Base-by-base conservation (phyloP, 2,888 invertebrate species). In the Polydrusus tereticollis region DNA sequence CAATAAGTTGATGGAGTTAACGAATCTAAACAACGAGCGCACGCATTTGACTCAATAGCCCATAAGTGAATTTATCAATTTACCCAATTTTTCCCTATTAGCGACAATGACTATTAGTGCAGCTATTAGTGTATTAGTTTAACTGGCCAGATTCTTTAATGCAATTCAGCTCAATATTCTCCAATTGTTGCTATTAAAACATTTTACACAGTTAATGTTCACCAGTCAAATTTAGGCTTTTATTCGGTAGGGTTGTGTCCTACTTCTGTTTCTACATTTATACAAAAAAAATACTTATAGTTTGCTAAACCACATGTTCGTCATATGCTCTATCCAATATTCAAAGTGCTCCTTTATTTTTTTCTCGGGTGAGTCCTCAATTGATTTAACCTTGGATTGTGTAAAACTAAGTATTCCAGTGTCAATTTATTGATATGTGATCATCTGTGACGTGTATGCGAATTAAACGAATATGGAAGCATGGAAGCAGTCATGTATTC, bases 71-170 rank as follows among this genome's bases (percentile, higher is more conserved):
- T 86, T 85, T 86, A 86, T 86, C 86, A 86, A 86, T 86, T 86
- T 86, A 86, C 86, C 85, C 85, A 86, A 86, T 86, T 86, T 86
- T 86, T 85, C 85, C 85, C 86, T 84, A 86, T 86, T 86, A 86
- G 85, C 84, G 83, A 84, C 85, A 85, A 85, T 85, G 83, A 84
- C 85, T 85, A 85, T 86, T 86, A 86, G 85, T 84, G 84, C 85
- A 84, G 83, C 84, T 83, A 85, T 84, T 84, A 85, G 85, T 85
- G 83, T 84, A 84, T 85, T 84, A 84, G 84, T 84, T 85, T 85
- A 85, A 85, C 84, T 83, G 85, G 83, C 82, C 85, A 85, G 85
- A 86, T 86, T 86, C 86, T 83, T 85, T 86, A 85, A 85, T 85
- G 85, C 85, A 85, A 85, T 85, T 85, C 85, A 85, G 82, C 85